Base-by-base conservation (phyloP, 2,888 invertebrate species). In the Agrypnus murinus region DNA sequence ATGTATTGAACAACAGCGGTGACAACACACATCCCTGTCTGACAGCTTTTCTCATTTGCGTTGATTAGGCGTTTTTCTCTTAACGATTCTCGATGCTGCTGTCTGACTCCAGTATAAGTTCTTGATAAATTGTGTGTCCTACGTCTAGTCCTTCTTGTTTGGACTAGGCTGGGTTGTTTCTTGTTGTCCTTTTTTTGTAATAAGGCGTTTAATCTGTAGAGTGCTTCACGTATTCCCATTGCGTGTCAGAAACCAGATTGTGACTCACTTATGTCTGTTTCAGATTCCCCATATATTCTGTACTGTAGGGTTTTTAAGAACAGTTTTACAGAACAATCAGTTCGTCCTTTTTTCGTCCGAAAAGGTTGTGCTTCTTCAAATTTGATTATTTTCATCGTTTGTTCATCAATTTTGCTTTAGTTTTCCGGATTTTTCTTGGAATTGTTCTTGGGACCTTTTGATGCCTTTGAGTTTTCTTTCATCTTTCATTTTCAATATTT, bases 241-340 rank as follows among this genome's bases (percentile, higher is more conserved):
- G 10, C 40, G 8, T 40, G n/a, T 40, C 40, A 10, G n/a, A 34
- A 40, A 40, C 10, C 40, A 40, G n/a, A 40, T 40, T 40, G 5
- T 40, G 40, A 40, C 40, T 40, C 40, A n/a, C 40, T 40, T 40
- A 40, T 40, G n/a, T 40, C 10, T 40, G 40, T n/a, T 40, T 40
- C 40, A n/a, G 5, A 10, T 40, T 40, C n/a, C n/a, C 40, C 10
- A 40, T 9, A 40, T 40, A 40, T 32, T 32, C 8, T 32, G 34
- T 40, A 12, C 40, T 40, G 10, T 10, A 10, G 10, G 40, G n/a
- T 40, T 7, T 40, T 40, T 40, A 40, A 40, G 34, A 34, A 40
- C 10, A 40, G 10, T 40, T 34, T 34, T 40, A n/a, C n/a, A 40
- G 40, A n/a, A 40, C 40, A 40, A n/a, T 40, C n/a, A 32, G 34